A percentile compares a stretch with the other conserved stretches of the same genome.
Evolutionary conservation across 2,888 invertebrate genomes (phyloP).

Genomic region (Listrodromus nycthemerus): DNA sequence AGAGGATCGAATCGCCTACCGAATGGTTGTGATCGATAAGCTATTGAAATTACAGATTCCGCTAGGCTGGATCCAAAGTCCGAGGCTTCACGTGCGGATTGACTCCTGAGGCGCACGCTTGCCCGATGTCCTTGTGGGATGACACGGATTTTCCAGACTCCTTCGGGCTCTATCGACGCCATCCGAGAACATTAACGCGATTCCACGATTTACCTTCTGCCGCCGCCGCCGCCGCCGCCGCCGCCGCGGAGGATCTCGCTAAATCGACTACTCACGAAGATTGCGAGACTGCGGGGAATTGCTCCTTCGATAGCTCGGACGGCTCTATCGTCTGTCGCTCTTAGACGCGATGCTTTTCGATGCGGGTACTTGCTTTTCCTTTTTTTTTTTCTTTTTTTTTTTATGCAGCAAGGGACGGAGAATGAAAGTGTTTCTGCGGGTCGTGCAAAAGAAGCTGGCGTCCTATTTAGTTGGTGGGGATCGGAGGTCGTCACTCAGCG

Average conservation of each 20-base stretch:
- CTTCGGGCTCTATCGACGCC: conserved; percentile 51
- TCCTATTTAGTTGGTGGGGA: conserved; percentile 50
- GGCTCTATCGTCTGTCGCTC: conserved; percentile 46
- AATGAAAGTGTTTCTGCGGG: conserved; percentile 55
- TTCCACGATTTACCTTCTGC: conserved; percentile 57
- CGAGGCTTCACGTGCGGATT: background rate
- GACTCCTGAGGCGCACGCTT: background rate
- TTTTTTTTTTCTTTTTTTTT: background rate
- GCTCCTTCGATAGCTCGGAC: conserved; percentile 5
- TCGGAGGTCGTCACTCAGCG: conserved; percentile 48
- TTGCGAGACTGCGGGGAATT: conserved; percentile 61
- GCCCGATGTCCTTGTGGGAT: conserved; percentile 67
- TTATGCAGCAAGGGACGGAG: conserved; percentile 13
- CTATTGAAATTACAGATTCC: background rate
- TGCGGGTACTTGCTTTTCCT: background rate
- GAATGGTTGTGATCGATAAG: background rate
- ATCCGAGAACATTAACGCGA: conserved; percentile 52
- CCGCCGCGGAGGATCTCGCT: conserved; percentile 48
- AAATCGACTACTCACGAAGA: conserved; percentile 66
- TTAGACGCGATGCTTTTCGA: conserved; percentile 31
- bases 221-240: background rate
- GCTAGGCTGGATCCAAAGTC: conserved; percentile 4
- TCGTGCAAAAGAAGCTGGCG: conserved; percentile 59
- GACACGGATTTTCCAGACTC: conserved; percentile 68
- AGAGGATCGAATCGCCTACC: no score